Evolutionary conservation across 2,797 vertebrate genomes (phyloP), one percentile per base, ranked within the genome.

Genomic region (Macroramphosus scolopax): DNA sequence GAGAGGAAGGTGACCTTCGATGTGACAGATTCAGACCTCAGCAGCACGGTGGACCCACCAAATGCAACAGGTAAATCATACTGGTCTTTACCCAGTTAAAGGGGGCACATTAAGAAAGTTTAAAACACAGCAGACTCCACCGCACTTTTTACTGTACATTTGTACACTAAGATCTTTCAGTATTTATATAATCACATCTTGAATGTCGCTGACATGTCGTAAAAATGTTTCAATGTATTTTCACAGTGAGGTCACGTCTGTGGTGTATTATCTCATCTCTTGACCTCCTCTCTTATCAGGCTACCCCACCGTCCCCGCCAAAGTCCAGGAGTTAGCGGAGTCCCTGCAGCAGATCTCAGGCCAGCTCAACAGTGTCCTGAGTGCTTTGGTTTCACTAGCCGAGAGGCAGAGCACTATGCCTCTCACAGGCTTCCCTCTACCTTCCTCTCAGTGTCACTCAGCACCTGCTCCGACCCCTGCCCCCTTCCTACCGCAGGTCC

Each of bases 1-100:
- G 72, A 75, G 48, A 93, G 88, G 78, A 96, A 90, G 68, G 67
- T 84, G 68, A 93, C 91, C 13, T 96, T 97, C 51, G 91, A 94
- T 45, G 82, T 95, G 67, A 93, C 89, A 0, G 88, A 83, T 38
- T 90, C 89, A 0, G 93, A 93, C 52, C 66, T 86, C 1, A 88
- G 75, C 83, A 93, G 91, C 64, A 48, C 59, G 12, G 57, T 45
- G 0, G 86, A 87, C 34, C 88, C 80, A 6, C 72, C 52, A 0
- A 68, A 72, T 4, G 55, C 42, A 24, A 63, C 76, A 62, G 83
- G 88, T 89, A 53, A n/a, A n/a, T n/a, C n/a, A 70, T n/a, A 1
- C 7, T 6, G 20, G 20, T 3, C 3, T 29, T 31, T 33, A 7
- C 22, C 24, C 24, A 40, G 39, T 5, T 17, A 8, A 7, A 8